Evolutionary conservation across 2,113 vertebrate genomes (phyloP), one percentile per base, ranked within the genome.

Genomic region (Caloenas nicobarica): DNA sequence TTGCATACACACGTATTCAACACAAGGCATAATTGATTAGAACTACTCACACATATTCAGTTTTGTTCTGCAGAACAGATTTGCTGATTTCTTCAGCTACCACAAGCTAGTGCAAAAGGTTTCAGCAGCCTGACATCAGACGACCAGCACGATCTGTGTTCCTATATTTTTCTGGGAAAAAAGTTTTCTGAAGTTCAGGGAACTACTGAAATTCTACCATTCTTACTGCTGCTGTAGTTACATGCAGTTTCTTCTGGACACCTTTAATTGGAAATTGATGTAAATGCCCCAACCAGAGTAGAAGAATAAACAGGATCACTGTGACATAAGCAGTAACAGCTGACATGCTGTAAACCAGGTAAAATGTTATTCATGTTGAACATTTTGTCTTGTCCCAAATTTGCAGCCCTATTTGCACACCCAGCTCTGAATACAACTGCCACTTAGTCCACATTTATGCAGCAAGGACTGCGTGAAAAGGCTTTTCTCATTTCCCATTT

Each of bases 301-400:
- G 16, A 33, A n/a, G 65, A 36, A 19, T 44, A 29, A 53, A 38
- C 3, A 18, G 34, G 36, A 29, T 31, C 61, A 5, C 48, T 46
- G 53, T 34, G 58, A 42, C 65, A 61, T 7, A 9, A 51, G 31
- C 28, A 18, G 9, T 16, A 34, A 18, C 9, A 48, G 38, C 31
- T 10, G 61, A 19, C 22, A 0, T 12, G 44, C 65, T 85, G 28
- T 33, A 44, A 40, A 22, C 14, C 74, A 31, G 38, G 4, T 7
- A 26, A 5, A 3, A 17, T 0, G 1, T 48, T 18, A 14, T 10
- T 58, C 25, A 22, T 5, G 0, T 10, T 40, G 54, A 38, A 57
- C 16, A 1, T 31, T 69, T 60, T 16, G 15, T 31, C 22, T 18
- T 33, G 29, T 26, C n/a, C 46, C 50, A 48, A 46, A 72, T 61